These are phyloP conservation scores for Nerophis lumbriciformis DNA, from an alignment of 2,113 vertebrate species.

Conservation along the genomic window DNA sequence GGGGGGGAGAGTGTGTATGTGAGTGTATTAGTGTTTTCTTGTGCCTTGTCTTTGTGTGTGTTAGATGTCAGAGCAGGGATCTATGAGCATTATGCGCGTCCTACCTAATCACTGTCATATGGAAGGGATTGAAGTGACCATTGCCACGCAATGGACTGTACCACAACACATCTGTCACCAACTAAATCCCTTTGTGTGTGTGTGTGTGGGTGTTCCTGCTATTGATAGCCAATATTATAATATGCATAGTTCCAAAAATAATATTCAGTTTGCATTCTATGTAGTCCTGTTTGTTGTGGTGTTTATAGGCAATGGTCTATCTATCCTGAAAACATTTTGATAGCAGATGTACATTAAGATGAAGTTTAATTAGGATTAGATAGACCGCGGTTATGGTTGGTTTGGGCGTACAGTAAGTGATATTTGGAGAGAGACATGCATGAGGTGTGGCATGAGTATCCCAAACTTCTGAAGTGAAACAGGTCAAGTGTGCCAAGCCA, in stretches of 20 bases:
- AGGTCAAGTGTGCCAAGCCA: constrained; percentile 25
- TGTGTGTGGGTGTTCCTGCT: neutral
- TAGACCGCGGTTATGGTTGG: neutral
- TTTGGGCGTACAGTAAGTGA: neutral
- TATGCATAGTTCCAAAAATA: neutral
- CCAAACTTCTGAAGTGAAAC: constrained; percentile 19
- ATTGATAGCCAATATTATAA: constrained; percentile 6
- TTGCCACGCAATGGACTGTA: constrained; percentile 71
- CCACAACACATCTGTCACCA: constrained; percentile 46
- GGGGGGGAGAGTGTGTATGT: constrained; percentile 27
- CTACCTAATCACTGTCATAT: constrained; percentile 93
- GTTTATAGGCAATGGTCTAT: neutral
- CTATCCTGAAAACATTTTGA: neutral
- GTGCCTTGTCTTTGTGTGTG: constrained; percentile 63
- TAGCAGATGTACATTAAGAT: neutral
- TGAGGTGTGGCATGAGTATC: neutral
- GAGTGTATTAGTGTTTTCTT: constrained; percentile 70
- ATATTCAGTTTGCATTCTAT: constrained; percentile 1
- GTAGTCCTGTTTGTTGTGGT: neutral
- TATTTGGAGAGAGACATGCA: neutral
- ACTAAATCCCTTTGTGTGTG: constrained; percentile 6
- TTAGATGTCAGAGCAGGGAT: constrained; percentile 82
- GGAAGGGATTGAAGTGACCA: constrained; percentile 83
- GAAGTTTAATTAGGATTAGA: neutral
- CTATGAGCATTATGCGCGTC: constrained; percentile 72